Evolutionary conservation across 1,140 invertebrate species (phyloP).

Genomic region (Glossosoma conforme): DNA sequence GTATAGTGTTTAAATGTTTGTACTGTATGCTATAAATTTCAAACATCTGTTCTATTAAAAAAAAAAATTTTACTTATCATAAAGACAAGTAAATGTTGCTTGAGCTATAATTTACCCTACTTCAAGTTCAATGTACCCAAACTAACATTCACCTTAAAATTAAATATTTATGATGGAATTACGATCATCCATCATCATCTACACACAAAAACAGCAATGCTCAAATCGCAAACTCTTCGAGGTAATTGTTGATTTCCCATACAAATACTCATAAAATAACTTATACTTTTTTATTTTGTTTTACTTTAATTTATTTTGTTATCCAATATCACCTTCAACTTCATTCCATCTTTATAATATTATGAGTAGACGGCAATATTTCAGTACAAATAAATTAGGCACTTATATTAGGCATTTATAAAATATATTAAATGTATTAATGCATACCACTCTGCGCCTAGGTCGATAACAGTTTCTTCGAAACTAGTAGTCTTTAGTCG

Average conservation of each 20-base stretch:
- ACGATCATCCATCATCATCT: no score
- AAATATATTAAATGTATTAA: not conserved
- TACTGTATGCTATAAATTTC: no score
- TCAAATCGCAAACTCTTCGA: no score
- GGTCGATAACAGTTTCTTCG: slow-evolving; percentile 39
- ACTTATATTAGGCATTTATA: not conserved
- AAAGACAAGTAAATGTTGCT: no score
- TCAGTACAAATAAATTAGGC: not conserved
- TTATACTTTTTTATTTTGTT: not conserved
- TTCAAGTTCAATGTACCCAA: no score
- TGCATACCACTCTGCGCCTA: slow-evolving; percentile 39
- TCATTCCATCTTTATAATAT: not conserved
- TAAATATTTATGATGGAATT: no score
- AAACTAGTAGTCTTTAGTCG: slow-evolving; percentile 50
- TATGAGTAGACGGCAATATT: not conserved
- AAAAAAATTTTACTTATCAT: no score
- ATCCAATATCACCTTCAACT: not conserved
- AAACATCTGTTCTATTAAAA: no score
- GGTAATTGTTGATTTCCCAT: not conserved
- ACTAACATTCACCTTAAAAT: no score
- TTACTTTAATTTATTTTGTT: not conserved
- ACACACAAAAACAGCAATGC: no score
- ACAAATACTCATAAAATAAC: not conserved
- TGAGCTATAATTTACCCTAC: no score
- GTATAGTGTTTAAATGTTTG: no score